These are phyloP conservation scores for Epicampocera succincta DNA, from an alignment of 2,888 invertebrate genomes.

Conservation along the genomic window DNA sequence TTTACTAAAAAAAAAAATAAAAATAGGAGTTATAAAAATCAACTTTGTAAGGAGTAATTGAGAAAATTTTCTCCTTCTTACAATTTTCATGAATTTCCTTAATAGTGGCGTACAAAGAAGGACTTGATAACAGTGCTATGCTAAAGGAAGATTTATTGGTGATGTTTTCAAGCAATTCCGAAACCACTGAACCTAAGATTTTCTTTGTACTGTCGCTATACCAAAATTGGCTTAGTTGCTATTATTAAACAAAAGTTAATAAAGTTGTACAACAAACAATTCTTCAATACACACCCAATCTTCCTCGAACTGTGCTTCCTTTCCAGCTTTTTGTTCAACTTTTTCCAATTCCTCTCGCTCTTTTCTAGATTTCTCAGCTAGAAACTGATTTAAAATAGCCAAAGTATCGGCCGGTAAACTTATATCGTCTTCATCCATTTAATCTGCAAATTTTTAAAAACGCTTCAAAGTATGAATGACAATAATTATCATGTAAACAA, in stretches of 20 bases:
- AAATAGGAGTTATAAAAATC: too few species aligned
- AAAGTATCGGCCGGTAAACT: slow-evolving; percentile 87
- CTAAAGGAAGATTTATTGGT: slow-evolving; percentile 81
- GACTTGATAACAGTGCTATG: slow-evolving; percentile 93
- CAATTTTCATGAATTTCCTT: slow-evolving; percentile 81
- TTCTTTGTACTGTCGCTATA: slow-evolving; percentile 91
- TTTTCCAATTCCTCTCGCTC: slow-evolving; percentile 83
- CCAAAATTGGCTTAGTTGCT: slow-evolving; percentile 99
- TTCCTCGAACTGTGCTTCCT: slow-evolving; percentile 86
- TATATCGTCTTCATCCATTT: slow-evolving; percentile 84
- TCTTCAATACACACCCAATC: slow-evolving; percentile 87
- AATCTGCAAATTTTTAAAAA: not conserved
- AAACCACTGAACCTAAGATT: slow-evolving; percentile 86
- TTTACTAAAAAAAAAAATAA: slow-evolving; percentile 82
- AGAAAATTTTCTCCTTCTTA: too few species aligned
- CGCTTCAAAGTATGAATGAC: not conserved
- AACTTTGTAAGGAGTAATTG: too few species aligned
- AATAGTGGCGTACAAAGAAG: slow-evolving; percentile 89
- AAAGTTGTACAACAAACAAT: not conserved
- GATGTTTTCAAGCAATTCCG: slow-evolving; percentile 82
- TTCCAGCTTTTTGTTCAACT: slow-evolving; percentile 77
- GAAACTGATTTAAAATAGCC: slow-evolving; percentile 89
- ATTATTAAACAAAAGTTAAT: slow-evolving; percentile 68
- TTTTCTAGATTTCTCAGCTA: slow-evolving; percentile 86
- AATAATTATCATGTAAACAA: not conserved